Base-by-base conservation (phyloP, 2,888 invertebrate species). In the Epinotia demarniana region DNA sequence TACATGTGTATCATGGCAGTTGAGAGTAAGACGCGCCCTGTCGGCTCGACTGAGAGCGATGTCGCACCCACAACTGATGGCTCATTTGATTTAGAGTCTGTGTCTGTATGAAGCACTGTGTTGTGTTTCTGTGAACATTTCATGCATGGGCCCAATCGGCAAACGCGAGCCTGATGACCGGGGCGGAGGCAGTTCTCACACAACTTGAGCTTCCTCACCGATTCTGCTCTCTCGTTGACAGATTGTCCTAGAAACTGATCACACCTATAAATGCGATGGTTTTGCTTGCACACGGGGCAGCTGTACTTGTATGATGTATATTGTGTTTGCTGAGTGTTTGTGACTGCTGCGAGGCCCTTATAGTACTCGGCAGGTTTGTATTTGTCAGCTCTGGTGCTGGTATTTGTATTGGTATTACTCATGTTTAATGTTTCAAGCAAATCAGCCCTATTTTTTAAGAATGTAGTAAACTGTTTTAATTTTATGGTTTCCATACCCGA, bases 41-140 rank as follows among this genome's bases (percentile, higher is more conserved):
- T n/a, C n/a, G n/a, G n/a, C n/a, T n/a, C n/a, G n/a, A n/a, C n/a
- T n/a, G n/a, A n/a, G 55, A 67, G 67, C 33, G 67, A 55, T 19
- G 58, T 58, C 68, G 39, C 58, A n/a, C 68, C 58, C 58, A 68
- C 68, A 58, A 68, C 68, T 8, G 68, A 58, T 58, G 68, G 68
- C 57, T 68, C 68, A 3, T n/a, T 33, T 33, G 57, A 19, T 5
- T 16, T 12, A 39, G 67, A 18, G 12, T 55, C 67, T 67, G 16
- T 33, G 33, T 67, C 55, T 55, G 67, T 8, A 55, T 67, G 67
- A 55, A 67, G 55, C 55, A 67, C 39, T n/a, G 67, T 18, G 19
- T 67, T 67, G 67, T 67, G 67, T 55, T 67, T 67, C 2, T 67
- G 67, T 67, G 67, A 67, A 39, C 67, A 67, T 67, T 67, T 67